phyloP scores from a whole-genome alignment of 2,113 vertebrate genomes.

The Cathartes aura region DNA sequence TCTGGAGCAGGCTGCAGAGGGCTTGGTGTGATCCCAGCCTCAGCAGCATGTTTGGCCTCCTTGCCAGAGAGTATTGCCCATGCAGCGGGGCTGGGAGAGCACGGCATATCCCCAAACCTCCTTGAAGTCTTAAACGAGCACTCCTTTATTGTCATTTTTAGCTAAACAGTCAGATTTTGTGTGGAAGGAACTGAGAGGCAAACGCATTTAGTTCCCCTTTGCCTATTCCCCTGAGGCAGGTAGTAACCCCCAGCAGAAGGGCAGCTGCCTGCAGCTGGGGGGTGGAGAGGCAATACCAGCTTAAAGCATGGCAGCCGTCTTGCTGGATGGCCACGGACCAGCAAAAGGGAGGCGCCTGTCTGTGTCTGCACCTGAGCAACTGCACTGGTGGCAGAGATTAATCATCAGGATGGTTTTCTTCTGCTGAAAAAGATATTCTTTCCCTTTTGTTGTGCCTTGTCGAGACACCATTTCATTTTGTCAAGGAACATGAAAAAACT shows the following conservation, averaged over 20 bases:
- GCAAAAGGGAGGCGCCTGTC: fast-evolving
- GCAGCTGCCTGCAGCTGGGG: background rate
- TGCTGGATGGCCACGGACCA: background rate
- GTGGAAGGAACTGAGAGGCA: background rate
- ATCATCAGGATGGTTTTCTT: background rate
- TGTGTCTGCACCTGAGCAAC: background rate
- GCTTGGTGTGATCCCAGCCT: background rate
- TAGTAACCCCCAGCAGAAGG: background rate
- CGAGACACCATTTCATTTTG: background rate
- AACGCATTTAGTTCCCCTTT: background rate
- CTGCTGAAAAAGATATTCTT: background rate
- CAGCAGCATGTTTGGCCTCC: background rate
- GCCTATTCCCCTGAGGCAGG: background rate
- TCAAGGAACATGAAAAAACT: background rate
- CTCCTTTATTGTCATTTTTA: background rate
- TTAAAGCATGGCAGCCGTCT: background rate
- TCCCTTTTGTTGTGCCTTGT: background rate
- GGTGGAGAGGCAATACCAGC: background rate
- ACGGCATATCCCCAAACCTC: background rate
- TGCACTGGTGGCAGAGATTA: background rate
- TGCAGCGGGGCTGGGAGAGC: background rate
- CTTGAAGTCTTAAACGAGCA: background rate
- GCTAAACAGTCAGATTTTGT: background rate
- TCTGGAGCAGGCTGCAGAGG: background rate
- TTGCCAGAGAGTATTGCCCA: background rate